These are phyloP conservation scores for Falco novaeseelandiae DNA, from an alignment of 2,797 vertebrate genomes.

Conservation along the genomic window DNA sequence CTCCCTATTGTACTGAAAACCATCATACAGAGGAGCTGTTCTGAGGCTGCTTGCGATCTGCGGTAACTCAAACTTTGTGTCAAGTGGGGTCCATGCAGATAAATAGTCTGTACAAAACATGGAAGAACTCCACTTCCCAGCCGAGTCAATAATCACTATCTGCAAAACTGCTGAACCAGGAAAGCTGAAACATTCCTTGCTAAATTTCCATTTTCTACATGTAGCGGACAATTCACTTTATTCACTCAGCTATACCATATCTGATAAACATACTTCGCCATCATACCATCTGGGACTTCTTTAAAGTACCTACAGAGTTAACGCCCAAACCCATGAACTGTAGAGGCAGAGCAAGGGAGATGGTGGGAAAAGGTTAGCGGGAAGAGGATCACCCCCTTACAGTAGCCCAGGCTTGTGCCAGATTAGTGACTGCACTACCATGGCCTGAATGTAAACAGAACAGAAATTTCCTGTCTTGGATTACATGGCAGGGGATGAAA, in stretches of 20 bases:
- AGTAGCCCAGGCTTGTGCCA: neutral
- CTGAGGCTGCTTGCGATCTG: neutral
- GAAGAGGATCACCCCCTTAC: neutral
- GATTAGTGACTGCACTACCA: conserved; percentile 7
- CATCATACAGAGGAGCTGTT: neutral
- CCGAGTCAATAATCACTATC: neutral
- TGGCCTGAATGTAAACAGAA: conserved; percentile 17
- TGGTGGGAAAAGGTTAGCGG: neutral
- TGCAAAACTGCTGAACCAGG: neutral
- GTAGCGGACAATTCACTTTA: neutral
- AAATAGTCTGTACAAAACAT: neutral
- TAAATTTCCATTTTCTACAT: neutral
- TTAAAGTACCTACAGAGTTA: neutral
- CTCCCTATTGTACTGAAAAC: neutral
- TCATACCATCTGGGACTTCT: neutral
- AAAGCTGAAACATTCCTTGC: neutral
- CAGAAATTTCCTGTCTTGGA: neutral
- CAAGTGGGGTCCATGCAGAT: neutral
- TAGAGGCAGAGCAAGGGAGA: neutral
- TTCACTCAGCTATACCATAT: neutral
- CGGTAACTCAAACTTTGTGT: neutral
- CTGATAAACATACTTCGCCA: neutral
- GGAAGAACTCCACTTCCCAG: neutral
- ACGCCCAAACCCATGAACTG: neutral
- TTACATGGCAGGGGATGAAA: neutral